Base-by-base conservation (phyloP, 2,888 invertebrate species). In the Eupithecia dodoneata region DNA sequence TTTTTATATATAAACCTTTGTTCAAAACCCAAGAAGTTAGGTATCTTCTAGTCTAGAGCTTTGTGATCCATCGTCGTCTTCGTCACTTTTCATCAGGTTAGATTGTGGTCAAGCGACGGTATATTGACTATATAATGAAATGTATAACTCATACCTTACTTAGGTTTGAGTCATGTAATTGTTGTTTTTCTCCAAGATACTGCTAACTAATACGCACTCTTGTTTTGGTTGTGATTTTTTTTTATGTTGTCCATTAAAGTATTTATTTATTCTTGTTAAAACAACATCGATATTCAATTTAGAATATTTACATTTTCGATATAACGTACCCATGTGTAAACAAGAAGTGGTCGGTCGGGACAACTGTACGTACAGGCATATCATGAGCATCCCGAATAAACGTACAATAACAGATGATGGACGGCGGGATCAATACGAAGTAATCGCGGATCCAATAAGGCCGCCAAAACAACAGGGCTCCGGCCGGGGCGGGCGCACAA, bases 361-460 rank as follows among this genome's bases (percentile, higher is more conserved):
- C 41, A 65, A 30, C 13, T 41, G 13, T 12, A 65, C 30, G 13
- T 12, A 65, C 30, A 65, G 18, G 65, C 65, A 65, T 41, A 59
- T 59, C 63, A 18, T 30, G 63, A 41, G 30, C 63, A 13, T 67
- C 65, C 65, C 65, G 2, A 65, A 65, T 41, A 65, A 10, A 41
- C 18, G 69, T 69, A 69, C 9, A 93, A 93, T 91, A 67, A 90
- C 93, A 92, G 93, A 94, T 94, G 94, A 94, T 94, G 93, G 93
- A 94, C 93, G 91, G 87, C 89, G 89, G 92, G 93, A 95, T 94
- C 94, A 94, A 95, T 95, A 94, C 94, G 93, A 93, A 94, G 94
- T 94, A 94, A 94, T 95, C 94, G 94, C 93, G 92, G 93, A 94
- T 94, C 94, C 94, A 94, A 94, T 95, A 94, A 94, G 93, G 94